Evolutionary conservation across 2,797 vertebrate species (phyloP), one percentile per base, ranked within the genome.

Genomic region (Orestias chungarensis): DNA sequence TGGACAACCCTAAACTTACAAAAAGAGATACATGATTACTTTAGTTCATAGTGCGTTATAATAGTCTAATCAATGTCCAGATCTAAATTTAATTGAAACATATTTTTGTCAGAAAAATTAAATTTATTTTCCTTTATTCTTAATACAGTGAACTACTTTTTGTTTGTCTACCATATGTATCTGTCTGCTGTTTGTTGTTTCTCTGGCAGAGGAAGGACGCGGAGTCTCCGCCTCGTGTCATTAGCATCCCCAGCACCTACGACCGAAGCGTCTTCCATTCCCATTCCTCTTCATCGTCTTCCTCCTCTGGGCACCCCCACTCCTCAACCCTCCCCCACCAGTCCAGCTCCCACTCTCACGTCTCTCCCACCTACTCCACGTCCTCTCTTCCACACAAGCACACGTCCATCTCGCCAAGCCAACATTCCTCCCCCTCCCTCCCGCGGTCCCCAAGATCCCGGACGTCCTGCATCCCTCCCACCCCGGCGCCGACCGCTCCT

Each of bases 401-500:
- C 88, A 88, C 87, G 40, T 87, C 89, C 74, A 82, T 90, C 17
- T 87, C 91, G 68, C 82, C 89, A 18, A 77, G 80, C 89, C 91
- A 88, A 65, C 87, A 89, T 86, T 96, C 82, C 85, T 95, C 90
- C 91, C 92, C 77, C 81, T 94, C 59, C 91, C 91, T 85, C 75
- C 91, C 95, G 46, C 96, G 95, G 14, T 89, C 96, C 64, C 93
- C 94, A 50, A 95, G 96, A 83, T 96, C 96, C 47, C 93, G 95
- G 66, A 88, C 92, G 68, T 94, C 95, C 74, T 90, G 94, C 79
- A 94, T 94, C 86, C 95, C 95, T n/a, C 90, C 94, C 35, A 88
- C 92, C 44, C 95, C 92, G 23, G 88, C 93, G n/a, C 92, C 91
- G 27, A 93, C 93, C 4, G 92, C 90, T 73, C 92, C 92, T 3